phyloP scores from a whole-genome alignment of 2,888 invertebrate genomes.

The Osmoderma eremita region DNA sequence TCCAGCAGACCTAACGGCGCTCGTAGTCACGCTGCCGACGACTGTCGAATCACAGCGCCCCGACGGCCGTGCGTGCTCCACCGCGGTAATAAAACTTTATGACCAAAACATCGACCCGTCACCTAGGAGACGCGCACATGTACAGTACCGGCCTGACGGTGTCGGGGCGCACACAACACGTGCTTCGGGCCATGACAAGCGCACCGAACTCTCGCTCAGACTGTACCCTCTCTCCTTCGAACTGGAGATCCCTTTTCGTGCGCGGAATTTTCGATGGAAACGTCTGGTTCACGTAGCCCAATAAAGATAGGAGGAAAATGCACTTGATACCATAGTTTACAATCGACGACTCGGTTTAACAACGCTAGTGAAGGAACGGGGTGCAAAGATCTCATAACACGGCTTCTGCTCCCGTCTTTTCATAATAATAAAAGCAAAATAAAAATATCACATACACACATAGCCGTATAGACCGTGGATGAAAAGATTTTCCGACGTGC shows the following conservation, averaged over 20 bases:
- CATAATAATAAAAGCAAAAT: constrained; percentile 35
- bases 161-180: constrained; percentile 31
- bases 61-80: constrained; percentile 60
- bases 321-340: constrained; percentile 37
- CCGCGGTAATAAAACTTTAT: constrained; percentile 64
- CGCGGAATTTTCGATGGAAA: constrained; percentile 38
- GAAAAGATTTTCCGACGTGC: constrained; percentile 14
- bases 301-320: constrained; percentile 40
- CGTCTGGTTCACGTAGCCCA: constrained; percentile 38
- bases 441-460: constrained; percentile 22
- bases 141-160: constrained; percentile 46
- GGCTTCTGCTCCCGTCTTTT: constrained; percentile 35
- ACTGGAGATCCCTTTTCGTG: constrained; percentile 36
- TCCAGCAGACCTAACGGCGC: constrained; percentile 59
- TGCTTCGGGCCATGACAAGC: constrained; percentile 20
- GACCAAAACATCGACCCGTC: constrained; percentile 64
- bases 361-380: constrained; percentile 27
- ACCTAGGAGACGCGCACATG: constrained; percentile 61
- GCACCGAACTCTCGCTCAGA: constrained; percentile 2
- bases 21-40: constrained; percentile 51
- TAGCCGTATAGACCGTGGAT: constrained; percentile 2
- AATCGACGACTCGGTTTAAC: constrained; percentile 35
- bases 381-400: constrained; percentile 38
- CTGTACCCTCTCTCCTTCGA: constrained; percentile 31
- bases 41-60: constrained; percentile 59